Base-by-base conservation (phyloP, 2,888 invertebrate species). In the Biston betularia region DNA sequence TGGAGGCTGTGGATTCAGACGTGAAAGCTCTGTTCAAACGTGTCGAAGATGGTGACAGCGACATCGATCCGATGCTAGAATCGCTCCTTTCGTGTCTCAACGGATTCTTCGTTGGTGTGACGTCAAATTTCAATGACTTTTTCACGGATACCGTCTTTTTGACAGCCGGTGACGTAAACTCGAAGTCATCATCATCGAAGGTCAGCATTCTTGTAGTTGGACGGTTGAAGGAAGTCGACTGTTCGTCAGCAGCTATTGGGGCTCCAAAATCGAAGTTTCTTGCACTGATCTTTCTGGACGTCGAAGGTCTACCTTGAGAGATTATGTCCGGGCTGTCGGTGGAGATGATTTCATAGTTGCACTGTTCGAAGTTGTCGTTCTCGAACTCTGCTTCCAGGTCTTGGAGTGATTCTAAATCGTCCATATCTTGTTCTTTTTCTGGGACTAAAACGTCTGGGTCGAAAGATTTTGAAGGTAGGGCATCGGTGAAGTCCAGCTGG, bases 261-360 rank as follows among this genome's bases (percentile, higher is more conserved):
- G 94, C 93, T 0, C 94, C 94, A n/a, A 94, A 94, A 0, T 79
- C 83, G 45, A 94, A 93, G 35, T 89, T 89, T 14, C 84, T 86
- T 0, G 89, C 79, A 0, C 75, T 86, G 0, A 93, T 82, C 66
- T 92, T 93, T 15, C 90, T 83, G 0, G 87, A 80, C 0, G 85
- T 79, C 0, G 87, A 78, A 8, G 52, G 15, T 0, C 93, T 69
- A 0, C 93, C 93, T 48, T 87, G 78, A 0, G 93, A 93, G 12
- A 93, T 93, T 0, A 94, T 93, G 44, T 94, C 83, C 0, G 94
- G 94, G 53, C 93, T 93, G 54, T 94, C 94, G 0, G 94, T 94
- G 0, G 93, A 93, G 11, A 94, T 93, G 0, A 94, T 94, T 71
- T 94, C 94, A 52, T 94, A 94, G 69, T 94, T 94, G 76, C 94